Conservation (phyloP, 2,797 vertebrate species). For the Danio albolineatus region DNA sequence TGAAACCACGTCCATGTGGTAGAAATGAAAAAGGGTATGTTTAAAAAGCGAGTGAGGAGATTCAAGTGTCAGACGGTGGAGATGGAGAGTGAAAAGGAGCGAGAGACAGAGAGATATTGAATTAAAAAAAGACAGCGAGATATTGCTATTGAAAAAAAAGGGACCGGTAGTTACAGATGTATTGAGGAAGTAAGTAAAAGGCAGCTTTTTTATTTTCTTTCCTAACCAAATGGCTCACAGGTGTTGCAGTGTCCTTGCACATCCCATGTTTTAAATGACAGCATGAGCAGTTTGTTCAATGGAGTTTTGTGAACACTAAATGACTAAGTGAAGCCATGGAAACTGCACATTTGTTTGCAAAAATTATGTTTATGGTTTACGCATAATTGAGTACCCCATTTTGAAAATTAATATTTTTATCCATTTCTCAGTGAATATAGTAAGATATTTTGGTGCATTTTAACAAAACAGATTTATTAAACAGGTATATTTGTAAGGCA, state of each 20-base stretch:
- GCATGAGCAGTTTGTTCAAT: neutral
- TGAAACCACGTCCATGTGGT: neutral
- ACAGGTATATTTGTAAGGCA: no score
- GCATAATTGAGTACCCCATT: no score
- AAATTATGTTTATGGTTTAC: no score
- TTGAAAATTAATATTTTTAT: no score
- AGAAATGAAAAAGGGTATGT: conserved; percentile 43
- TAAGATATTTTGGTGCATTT: no score
- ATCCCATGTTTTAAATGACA: neutral
- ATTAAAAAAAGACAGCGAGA: conserved; percentile 15
- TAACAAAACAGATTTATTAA: no score
- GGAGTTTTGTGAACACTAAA: neutral
- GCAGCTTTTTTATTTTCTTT: neutral
- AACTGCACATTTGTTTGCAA: no score
- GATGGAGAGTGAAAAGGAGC: conserved; percentile 35
- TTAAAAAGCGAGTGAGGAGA: conserved; percentile 10
- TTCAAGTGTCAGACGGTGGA: neutral
- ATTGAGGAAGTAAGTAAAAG: conserved; percentile 1
- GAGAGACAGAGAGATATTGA: neutral
- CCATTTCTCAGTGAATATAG: no score
- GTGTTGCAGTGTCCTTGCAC: neutral
- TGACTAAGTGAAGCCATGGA: no score
- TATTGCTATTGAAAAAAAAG: neutral
- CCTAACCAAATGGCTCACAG: neutral
- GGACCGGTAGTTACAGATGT: neutral